Percentiles rank a stretch among this genome's conserved stretches.
Conservation (phyloP, 2,797 vertebrate genomes). For the Artibeus jamaicensis region DNA sequence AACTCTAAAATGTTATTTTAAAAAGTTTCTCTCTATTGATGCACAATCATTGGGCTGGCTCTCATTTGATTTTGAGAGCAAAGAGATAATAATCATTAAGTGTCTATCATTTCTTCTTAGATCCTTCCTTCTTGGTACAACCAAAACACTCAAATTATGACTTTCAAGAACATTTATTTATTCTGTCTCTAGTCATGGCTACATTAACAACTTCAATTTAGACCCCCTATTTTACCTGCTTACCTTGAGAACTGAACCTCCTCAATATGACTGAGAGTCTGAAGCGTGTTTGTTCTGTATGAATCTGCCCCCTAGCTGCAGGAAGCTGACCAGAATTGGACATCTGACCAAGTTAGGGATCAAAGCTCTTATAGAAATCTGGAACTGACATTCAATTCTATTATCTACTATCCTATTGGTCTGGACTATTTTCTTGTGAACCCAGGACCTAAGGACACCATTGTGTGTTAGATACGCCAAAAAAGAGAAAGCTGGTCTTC, state of each 20-base stretch:
- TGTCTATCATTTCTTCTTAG: not conserved
- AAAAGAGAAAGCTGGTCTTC: conserved; percentile 23
- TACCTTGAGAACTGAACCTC: not conserved
- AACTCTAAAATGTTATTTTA: not conserved
- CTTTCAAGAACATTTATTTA: not conserved
- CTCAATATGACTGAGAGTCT: not conserved
- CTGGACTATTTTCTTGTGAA: conserved; percentile 9
- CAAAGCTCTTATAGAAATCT: not conserved
- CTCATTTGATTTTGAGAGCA: not conserved
- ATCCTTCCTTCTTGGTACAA: not conserved
- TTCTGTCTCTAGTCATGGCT: not conserved
- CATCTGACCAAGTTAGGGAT: not conserved
- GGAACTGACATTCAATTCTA: not conserved
- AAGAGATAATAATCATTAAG: not conserved
- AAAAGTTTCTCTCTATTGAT: not conserved
- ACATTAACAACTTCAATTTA: conserved; percentile 14
- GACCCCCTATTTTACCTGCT: not conserved
- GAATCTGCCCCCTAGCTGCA: not conserved
- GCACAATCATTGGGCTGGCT: not conserved
- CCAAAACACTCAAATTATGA: not conserved
- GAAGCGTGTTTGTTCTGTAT: not conserved
- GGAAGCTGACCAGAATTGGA: not conserved
- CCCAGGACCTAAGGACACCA: not conserved
- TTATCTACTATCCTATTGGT: not conserved
- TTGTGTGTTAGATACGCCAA: not conserved